These are phyloP conservation scores for Mimachlamys varia DNA, from an alignment of 2,888 invertebrate species.

Conservation along the genomic window DNA sequence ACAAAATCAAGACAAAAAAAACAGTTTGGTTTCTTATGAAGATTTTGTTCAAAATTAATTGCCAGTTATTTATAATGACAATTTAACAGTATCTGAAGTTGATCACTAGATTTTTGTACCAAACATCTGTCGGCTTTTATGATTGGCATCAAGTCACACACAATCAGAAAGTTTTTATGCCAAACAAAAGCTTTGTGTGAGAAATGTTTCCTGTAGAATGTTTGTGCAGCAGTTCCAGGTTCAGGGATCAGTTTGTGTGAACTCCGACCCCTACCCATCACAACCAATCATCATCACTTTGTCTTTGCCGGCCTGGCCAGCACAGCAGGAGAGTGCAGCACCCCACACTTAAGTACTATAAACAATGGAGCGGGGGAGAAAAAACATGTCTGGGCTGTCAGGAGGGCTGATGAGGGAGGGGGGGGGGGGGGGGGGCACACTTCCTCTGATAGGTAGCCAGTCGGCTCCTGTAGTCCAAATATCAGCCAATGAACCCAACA, in stretches of 20 bases:
- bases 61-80: no score
- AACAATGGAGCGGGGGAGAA: constrained; percentile 1
- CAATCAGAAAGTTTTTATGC: neutral
- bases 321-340: neutral
- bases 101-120: no score
- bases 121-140: no score
- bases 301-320: neutral
- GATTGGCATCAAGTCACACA: neutral
- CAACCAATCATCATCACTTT: constrained; percentile 28
- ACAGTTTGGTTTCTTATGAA: no score
- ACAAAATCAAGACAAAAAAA: neutral
- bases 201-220: neutral
- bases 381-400: constrained; percentile 19
- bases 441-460: neutral
- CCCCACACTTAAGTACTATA: neutral
- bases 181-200: neutral
- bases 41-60: no score
- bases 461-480: neutral
- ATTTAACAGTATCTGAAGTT: no score
- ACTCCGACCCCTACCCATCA: neutral
- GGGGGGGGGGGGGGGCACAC: neutral
- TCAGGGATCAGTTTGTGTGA: neutral
- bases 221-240: neutral
- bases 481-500: neutral
- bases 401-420: neutral